A percentile compares a stretch with the other conserved stretches of the same genome.
Evolutionary conservation across 2,797 vertebrate species (phyloP).

Genomic region (Arrhamphus sclerolepis): DNA sequence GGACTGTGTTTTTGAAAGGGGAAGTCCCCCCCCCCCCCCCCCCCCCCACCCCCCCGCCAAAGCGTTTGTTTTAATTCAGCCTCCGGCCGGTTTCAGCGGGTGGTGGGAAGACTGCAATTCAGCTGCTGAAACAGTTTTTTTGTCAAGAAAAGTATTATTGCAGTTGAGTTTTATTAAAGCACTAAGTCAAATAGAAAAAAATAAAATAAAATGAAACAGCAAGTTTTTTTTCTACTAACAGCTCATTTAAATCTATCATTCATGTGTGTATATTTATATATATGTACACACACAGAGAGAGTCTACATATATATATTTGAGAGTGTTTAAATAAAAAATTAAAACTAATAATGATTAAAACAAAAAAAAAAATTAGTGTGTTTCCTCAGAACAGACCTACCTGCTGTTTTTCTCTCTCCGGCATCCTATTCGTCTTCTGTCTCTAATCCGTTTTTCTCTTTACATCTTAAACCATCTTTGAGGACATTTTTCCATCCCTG

Average conservation of each 20-base stretch:
- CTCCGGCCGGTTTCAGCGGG: too few relatives aligned
- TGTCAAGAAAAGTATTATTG: too few relatives aligned
- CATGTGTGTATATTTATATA: too few relatives aligned
- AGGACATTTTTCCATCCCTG: constrained; percentile 25
- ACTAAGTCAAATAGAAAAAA: too few relatives aligned
- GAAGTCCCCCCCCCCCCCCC: background rate
- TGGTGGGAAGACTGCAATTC: background rate
- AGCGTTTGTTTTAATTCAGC: background rate
- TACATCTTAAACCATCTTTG: constrained; percentile 34
- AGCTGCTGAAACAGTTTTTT: background rate
- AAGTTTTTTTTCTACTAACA: too few relatives aligned
- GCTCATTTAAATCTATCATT: too few relatives aligned
- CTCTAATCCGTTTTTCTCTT: constrained; percentile 30
- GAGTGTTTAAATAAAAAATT: too few relatives aligned
- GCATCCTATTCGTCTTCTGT: constrained; percentile 28
- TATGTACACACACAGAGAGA: too few relatives aligned
- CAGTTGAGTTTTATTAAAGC: too few relatives aligned
- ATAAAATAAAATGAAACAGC: too few relatives aligned
- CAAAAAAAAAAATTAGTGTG: constrained; percentile 32
- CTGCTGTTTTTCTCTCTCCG: constrained; percentile 58
- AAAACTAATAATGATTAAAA: constrained; percentile 23
- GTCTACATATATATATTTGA: too few relatives aligned
- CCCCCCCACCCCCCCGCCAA: too few relatives aligned
- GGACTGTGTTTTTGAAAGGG: constrained; percentile 4
- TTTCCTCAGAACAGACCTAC: constrained; percentile 55